Evolutionary conservation across 30 jellyfish, hydroid and myxozoan genomes (phyloP).

Genomic region (Chrysaora quinquecirrha): DNA sequence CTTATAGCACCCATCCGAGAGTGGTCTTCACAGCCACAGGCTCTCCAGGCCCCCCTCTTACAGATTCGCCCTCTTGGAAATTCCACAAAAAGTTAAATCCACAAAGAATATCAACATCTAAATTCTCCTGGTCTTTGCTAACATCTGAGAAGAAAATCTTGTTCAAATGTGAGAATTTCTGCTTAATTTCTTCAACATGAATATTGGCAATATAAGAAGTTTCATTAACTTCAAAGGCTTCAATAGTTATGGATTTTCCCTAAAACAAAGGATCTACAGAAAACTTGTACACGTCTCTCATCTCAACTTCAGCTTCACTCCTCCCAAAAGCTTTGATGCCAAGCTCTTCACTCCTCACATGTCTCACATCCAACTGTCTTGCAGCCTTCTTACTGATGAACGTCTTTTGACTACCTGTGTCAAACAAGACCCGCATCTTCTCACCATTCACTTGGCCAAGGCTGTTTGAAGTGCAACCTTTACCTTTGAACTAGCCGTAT

Average conservation of each 20-base stretch:
- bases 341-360: constrained; percentile 30
- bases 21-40: constrained; percentile 42
- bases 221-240: constrained; percentile 49
- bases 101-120: constrained; percentile 34
- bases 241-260: constrained; percentile 28
- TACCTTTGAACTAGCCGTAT: constrained; percentile 9
- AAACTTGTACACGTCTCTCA: constrained; percentile 18
- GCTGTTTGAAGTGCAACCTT: too few relatives aligned
- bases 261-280: constrained; percentile 15
- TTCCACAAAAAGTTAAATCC: constrained; percentile 36
- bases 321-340: constrained; percentile 47
- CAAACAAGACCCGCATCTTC: constrained; percentile 34
- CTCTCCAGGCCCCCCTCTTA: constrained; percentile 39
- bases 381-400: constrained; percentile 32
- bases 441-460: too few relatives aligned
- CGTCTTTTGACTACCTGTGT: constrained; percentile 46
- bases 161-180: constrained; percentile 26
- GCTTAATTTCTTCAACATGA: constrained; percentile 35
- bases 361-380: constrained; percentile 16
- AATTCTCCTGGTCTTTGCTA: constrained; percentile 7
- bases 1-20: constrained; percentile 43
- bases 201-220: constrained; percentile 22
- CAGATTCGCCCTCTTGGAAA: constrained; percentile 21
- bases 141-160: constrained; percentile 31
- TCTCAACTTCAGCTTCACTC: not conserved